Percentiles rank a stretch among this genome's conserved stretches.
Evolutionary conservation across 2,888 invertebrate species (phyloP).

Genomic region (Thalpophila matura): DNA sequence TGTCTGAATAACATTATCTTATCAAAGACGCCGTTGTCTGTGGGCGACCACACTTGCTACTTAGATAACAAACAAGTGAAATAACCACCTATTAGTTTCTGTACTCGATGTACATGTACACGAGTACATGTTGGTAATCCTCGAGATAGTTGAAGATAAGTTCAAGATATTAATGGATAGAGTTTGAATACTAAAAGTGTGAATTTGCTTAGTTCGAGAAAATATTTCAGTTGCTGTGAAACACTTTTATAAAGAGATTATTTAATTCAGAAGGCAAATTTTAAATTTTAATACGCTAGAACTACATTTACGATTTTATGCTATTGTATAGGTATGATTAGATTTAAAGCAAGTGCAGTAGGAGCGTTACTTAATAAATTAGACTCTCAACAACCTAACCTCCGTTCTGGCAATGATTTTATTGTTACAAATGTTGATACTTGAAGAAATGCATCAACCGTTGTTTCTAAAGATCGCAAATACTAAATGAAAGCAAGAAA

Average conservation of each 20-base stretch:
- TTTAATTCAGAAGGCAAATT: no score
- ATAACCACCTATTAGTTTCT: slow-evolving; percentile 16
- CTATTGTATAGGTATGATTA: neutral
- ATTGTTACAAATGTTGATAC: neutral
- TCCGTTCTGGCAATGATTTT: neutral
- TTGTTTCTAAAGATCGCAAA: neutral
- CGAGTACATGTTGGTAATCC: neutral
- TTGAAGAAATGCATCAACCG: neutral
- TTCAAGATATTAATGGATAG: slow-evolving; percentile 3
- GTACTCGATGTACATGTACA: neutral
- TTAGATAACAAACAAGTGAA: slow-evolving; percentile 10
- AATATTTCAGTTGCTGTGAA: neutral
- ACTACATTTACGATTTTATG: neutral
- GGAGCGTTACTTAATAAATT: neutral
- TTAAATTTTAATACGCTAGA: no score
- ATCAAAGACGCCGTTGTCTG: slow-evolving; percentile 25
- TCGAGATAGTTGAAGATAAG: neutral
- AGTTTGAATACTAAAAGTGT: neutral
- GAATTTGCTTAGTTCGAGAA: neutral
- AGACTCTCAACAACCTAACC: neutral
- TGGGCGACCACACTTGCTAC: slow-evolving; percentile 1
- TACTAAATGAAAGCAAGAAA: slow-evolving; percentile 1
- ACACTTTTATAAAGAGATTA: neutral
- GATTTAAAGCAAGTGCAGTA: neutral
- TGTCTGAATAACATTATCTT: slow-evolving; percentile 28